Conservation (phyloP, 1,140 invertebrate genomes). For the Listronotus bonariensis region DNA sequence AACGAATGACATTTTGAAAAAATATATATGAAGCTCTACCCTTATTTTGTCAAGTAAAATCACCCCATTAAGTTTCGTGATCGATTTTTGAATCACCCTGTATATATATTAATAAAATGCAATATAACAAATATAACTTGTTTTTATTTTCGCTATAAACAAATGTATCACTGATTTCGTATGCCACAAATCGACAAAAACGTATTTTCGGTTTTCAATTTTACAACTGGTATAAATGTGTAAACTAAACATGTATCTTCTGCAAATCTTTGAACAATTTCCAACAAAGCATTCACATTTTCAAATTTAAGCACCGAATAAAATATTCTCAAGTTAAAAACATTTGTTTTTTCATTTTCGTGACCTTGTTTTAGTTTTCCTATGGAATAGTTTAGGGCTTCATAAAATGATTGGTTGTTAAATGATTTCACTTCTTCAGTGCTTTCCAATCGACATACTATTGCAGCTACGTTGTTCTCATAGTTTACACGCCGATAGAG, state of each 20-base stretch:
- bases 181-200: conserved; percentile 77
- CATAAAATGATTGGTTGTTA: conserved; percentile 64
- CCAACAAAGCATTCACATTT: conserved; percentile 61
- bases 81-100: too few relatives aligned
- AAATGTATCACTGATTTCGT: conserved; percentile 40
- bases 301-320: conserved; percentile 67
- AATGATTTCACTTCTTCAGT: conserved; percentile 61
- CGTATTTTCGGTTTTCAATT: conserved; percentile 76
- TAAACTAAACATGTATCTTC: conserved; percentile 64
- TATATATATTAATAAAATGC: conserved; percentile 9
- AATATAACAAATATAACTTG: conserved; percentile 12
- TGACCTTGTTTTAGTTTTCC: conserved; percentile 73
- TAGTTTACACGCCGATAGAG: conserved; percentile 84
- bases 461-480: conserved; percentile 82
- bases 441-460: conserved; percentile 76
- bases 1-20: too few relatives aligned
- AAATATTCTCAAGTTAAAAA: conserved; percentile 74
- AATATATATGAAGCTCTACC: too few relatives aligned
- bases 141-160: not conserved
- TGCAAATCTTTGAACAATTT: conserved; percentile 58
- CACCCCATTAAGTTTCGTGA: too few relatives aligned
- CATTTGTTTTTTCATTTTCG: conserved; percentile 60
- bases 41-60: too few relatives aligned
- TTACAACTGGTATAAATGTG: conserved; percentile 75
- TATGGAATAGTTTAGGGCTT: conserved; percentile 73